phyloP scores from a whole-genome alignment of 2,888 invertebrate genomes.

The Cryptocephalus primarius region DNA sequence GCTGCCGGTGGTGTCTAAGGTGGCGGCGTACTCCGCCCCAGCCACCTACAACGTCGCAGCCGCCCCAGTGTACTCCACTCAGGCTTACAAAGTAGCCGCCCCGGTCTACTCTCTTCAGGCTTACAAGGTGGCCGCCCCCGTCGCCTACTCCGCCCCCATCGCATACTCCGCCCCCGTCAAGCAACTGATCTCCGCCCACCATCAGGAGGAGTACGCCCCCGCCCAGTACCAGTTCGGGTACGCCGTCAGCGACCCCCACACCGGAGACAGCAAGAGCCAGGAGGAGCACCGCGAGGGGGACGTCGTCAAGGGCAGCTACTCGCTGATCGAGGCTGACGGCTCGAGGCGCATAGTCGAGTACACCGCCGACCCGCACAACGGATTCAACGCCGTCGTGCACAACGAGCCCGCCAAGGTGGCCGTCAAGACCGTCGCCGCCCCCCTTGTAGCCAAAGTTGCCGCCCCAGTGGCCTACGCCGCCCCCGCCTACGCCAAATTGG shows the following conservation, averaged over 20 bases:
- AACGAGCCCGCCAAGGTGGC: constrained; percentile 33
- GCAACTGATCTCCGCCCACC: neutral
- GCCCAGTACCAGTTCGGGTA: constrained; percentile 22
- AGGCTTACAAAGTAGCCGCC: neutral
- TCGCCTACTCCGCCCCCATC: neutral
- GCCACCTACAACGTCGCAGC: too few relatives aligned
- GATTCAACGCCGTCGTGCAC: constrained; percentile 44
- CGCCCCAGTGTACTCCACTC: neutral
- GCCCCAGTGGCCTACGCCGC: constrained; percentile 14
- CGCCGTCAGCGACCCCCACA: constrained; percentile 24
- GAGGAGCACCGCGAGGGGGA: constrained; percentile 49
- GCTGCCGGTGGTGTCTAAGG: neutral
- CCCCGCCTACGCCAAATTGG: constrained; percentile 1
- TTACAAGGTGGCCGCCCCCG: neutral
- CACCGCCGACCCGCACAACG: constrained; percentile 40
- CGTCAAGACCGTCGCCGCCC: constrained; percentile 18
- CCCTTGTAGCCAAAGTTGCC: constrained; percentile 13
- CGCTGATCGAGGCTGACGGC: constrained; percentile 43
- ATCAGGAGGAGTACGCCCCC: constrained; percentile 15
- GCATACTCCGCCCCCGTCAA: neutral
- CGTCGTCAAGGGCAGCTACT: constrained; percentile 38
- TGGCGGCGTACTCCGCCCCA: neutral
- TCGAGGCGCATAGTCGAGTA: constrained; percentile 42
- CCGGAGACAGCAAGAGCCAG: constrained; percentile 46
- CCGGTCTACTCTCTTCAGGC: neutral